Conservation (phyloP, 2,888 invertebrate species). For the Meiosimyza decipiens region DNA sequence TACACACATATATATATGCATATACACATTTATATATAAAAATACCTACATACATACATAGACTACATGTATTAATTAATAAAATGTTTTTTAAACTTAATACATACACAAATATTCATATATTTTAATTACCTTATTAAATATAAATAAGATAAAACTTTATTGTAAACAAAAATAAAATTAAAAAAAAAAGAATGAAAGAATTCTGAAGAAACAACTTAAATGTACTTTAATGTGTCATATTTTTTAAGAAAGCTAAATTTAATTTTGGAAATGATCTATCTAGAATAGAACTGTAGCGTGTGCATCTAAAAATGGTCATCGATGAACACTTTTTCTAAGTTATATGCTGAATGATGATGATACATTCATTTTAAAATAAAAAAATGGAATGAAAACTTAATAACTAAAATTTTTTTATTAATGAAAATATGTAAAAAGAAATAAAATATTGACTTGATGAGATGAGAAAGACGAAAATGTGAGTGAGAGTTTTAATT, state of each 20-base stretch:
- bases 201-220: constrained; percentile 5
- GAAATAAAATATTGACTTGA: too few species aligned
- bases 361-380: background rate
- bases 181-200: constrained; percentile 1
- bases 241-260: constrained; percentile 34
- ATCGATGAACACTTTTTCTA: constrained; percentile 23
- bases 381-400: too few species aligned
- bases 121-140: background rate
- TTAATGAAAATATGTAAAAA: too few species aligned
- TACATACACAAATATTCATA: too few species aligned
- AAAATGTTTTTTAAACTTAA: background rate
- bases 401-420: too few species aligned
- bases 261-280: constrained; percentile 19
- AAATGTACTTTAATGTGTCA: constrained; percentile 30
- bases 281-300: background rate
- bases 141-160: constrained; percentile 20
- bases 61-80: background rate
- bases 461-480: too few species aligned
- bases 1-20: constrained; percentile 10
- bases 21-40: background rate
- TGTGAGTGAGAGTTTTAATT: too few species aligned
- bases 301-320: background rate
- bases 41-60: constrained; percentile 3
- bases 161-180: constrained; percentile 4
- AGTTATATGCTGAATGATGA: constrained; percentile 25